Evolutionary conservation across 1,140 invertebrate species (phyloP).

Genomic region (Zophobas morio): DNA sequence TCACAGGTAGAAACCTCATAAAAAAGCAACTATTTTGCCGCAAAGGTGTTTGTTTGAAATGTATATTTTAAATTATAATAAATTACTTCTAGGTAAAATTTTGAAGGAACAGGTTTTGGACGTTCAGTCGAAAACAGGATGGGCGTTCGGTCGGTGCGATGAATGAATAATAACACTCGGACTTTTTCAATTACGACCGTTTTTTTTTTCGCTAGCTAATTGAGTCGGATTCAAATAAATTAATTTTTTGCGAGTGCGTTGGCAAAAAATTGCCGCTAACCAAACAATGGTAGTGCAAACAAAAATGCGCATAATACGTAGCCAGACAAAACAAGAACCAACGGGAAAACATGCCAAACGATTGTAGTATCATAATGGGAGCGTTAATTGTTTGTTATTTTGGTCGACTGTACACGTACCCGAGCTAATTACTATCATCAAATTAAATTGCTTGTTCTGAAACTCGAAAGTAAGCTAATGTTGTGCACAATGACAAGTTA

Average conservation of each 20-base stretch:
- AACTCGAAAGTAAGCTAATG: constrained; percentile 41
- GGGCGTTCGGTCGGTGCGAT: background rate
- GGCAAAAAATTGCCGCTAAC: background rate
- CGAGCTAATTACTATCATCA: constrained; percentile 25
- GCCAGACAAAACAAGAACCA: background rate
- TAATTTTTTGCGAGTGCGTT: background rate
- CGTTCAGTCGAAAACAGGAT: background rate
- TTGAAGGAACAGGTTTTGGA: background rate
- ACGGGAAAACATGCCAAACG: constrained; percentile 14
- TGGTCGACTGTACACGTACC: constrained; percentile 13
- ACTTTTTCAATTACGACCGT: background rate
- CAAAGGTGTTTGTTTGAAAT: background rate
- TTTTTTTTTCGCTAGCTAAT: background rate
- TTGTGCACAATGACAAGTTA: constrained; percentile 40
- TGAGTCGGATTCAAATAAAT: constrained; percentile 8
- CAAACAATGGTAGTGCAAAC: background rate
- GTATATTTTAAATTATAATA: background rate
- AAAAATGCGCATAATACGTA: background rate
- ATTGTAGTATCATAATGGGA: constrained; percentile 5
- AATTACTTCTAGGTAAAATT: constrained; percentile 7
- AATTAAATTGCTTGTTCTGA: constrained; percentile 37
- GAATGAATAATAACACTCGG: background rate
- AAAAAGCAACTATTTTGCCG: background rate
- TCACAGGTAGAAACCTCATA: background rate
- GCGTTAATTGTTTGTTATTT: constrained; percentile 39